These are phyloP conservation scores for Limosa lapponica DNA, from an alignment of 2,797 vertebrate species.

Conservation along the genomic window DNA sequence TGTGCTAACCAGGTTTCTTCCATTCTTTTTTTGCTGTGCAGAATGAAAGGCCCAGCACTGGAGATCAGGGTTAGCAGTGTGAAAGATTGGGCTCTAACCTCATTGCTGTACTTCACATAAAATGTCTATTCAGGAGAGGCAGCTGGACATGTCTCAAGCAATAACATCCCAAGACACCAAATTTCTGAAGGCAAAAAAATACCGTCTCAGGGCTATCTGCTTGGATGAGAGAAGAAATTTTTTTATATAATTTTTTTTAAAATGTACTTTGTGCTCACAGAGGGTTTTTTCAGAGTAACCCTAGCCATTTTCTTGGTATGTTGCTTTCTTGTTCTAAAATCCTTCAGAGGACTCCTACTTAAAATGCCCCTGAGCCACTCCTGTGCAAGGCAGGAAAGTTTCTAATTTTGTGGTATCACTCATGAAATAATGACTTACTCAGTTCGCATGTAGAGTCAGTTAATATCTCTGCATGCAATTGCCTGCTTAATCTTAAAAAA, in stretches of 20 bases:
- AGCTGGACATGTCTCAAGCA: not conserved
- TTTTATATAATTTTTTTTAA: not conserved
- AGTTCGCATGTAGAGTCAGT: conserved; percentile 7
- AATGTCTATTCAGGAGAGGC: not conserved
- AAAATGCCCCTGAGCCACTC: not conserved
- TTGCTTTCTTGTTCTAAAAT: not conserved
- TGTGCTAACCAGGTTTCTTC: not conserved
- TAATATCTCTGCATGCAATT: conserved; percentile 24
- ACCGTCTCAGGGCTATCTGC: not conserved
- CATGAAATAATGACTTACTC: not conserved
- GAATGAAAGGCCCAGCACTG: not conserved
- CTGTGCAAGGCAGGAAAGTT: not conserved
- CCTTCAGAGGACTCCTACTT: not conserved
- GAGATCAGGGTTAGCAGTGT: not conserved
- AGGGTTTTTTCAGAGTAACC: not conserved
- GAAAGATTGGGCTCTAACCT: not conserved
- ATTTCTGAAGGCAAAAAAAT: not conserved
- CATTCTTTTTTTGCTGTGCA: not conserved
- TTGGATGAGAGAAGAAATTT: not conserved
- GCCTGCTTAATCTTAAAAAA: not conserved
- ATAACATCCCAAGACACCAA: not conserved
- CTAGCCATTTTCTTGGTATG: not conserved
- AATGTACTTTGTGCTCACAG: not conserved
- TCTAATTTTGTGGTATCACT: not conserved
- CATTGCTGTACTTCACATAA: not conserved